phyloP scores from a whole-genome alignment of 2,888 invertebrate genomes.

The Leptinotarsa rubiginosa region DNA sequence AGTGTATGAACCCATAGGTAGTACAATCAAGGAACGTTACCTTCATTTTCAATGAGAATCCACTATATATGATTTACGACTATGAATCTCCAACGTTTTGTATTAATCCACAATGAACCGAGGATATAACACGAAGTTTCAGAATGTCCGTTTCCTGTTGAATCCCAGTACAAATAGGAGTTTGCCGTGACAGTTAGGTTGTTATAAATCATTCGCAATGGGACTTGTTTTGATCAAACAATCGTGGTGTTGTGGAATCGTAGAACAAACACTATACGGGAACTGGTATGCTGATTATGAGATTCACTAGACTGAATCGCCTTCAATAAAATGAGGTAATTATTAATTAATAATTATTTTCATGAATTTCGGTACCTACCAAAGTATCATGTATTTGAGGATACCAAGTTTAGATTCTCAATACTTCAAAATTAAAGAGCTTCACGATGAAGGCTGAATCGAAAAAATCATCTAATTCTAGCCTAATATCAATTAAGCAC shows the following conservation, averaged over 20 bases:
- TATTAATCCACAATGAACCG: slow-evolving; percentile 13
- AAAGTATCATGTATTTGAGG: too few species aligned
- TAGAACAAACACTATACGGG: too few species aligned
- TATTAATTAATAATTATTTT: too few species aligned
- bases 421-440: too few species aligned
- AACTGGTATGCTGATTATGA: not conserved
- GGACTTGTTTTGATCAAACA: slow-evolving; percentile 1
- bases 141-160: slow-evolving; percentile 26
- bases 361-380: too few species aligned
- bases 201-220: not conserved
- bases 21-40: too few species aligned
- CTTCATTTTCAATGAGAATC: not conserved
- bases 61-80: not conserved
- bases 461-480: too few species aligned
- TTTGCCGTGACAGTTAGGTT: slow-evolving; percentile 16
- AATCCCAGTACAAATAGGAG: slow-evolving; percentile 29
- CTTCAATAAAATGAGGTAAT: too few species aligned
- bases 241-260: not conserved
- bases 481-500: too few species aligned
- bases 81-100: slow-evolving; percentile 17
- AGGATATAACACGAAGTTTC: slow-evolving; percentile 1
- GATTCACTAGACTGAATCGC: not conserved
- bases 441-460: too few species aligned
- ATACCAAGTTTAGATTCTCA: too few species aligned
- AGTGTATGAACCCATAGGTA: too few species aligned